phyloP scores from a whole-genome alignment of 2,797 vertebrate species.

The Paramormyrops hopkinsi region DNA sequence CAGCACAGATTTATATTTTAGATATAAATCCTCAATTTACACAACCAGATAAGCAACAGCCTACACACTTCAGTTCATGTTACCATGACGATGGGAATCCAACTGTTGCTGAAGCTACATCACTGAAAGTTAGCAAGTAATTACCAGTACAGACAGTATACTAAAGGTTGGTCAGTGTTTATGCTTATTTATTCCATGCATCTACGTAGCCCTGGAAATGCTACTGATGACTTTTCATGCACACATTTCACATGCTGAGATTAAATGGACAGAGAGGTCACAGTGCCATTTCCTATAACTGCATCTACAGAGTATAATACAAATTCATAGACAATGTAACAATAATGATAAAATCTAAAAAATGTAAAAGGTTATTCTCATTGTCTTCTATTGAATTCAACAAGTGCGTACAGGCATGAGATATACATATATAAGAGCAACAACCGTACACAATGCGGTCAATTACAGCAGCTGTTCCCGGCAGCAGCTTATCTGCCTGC shows the following conservation, averaged over 20 bases:
- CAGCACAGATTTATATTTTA: background rate
- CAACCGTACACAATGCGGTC: background rate
- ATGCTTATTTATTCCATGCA: conserved; percentile 23
- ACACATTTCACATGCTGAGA: background rate
- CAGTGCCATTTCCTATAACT: background rate
- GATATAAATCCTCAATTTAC: background rate
- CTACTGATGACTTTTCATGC: conserved; percentile 16
- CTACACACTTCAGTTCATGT: conserved; percentile 10
- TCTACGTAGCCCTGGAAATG: background rate
- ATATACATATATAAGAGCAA: background rate
- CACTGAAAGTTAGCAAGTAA: conserved; percentile 19
- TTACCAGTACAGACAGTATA: background rate
- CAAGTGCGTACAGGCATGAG: background rate
- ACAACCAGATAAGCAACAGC: background rate
- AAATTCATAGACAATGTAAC: background rate
- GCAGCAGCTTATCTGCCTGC: background rate
- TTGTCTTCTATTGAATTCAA: background rate
- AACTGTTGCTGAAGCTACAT: conserved; percentile 24
- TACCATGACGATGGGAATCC: conserved; percentile 19
- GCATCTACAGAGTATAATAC: background rate
- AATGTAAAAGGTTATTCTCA: background rate
- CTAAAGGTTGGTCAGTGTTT: background rate
- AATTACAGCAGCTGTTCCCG: background rate
- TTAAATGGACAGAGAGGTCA: background rate
- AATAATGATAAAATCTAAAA: background rate